Conservation (phyloP, 1,140 invertebrate genomes). For the Bombus confusus region DNA sequence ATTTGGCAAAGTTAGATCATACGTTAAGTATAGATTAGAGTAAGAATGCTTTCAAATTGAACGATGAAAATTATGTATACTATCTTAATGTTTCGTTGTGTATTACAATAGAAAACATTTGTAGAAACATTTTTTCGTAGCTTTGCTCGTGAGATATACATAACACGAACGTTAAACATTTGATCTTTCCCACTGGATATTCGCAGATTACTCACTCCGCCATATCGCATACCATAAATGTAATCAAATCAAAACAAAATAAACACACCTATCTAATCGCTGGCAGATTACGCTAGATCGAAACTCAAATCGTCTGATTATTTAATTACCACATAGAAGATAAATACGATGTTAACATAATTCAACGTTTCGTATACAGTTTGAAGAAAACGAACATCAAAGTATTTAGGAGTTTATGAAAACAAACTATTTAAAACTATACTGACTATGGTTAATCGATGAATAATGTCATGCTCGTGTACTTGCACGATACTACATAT, state of each 20-base stretch:
- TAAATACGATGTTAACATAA: not conserved
- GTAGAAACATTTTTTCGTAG: too few relatives aligned
- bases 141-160: too few relatives aligned
- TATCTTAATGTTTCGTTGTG: not conserved
- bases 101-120: too few relatives aligned
- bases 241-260: not conserved
- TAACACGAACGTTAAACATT: not conserved
- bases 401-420: not conserved
- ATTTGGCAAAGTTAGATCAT: slow-evolving; percentile 45
- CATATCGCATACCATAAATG: not conserved
- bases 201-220: not conserved
- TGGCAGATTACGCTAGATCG: not conserved
- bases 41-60: slow-evolving; percentile 16
- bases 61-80: not conserved
- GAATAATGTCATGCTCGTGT: not conserved
- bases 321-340: not conserved
- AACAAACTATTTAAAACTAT: not conserved
- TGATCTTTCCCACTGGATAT: not conserved
- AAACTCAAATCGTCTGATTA: not conserved
- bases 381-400: not conserved
- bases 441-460: not conserved
- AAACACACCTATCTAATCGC: not conserved
- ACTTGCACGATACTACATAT: not conserved
- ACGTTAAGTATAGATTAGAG: slow-evolving; percentile 52
- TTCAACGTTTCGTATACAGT: not conserved